phyloP scores from a whole-genome alignment of 1,140 invertebrate species.

The Sminthurinus signatus region DNA sequence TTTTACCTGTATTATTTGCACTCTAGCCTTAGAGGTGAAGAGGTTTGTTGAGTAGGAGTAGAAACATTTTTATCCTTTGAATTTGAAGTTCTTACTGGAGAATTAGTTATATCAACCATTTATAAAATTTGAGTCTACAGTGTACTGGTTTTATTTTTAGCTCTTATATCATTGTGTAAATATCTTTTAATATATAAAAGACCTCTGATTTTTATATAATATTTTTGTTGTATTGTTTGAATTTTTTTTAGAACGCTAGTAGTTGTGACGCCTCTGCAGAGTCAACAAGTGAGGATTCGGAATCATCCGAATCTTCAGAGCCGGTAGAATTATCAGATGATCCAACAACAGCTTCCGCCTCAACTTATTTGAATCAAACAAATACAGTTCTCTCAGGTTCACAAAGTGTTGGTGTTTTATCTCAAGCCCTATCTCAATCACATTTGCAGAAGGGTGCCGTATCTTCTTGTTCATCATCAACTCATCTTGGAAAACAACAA shows the following conservation, averaged over 20 bases:
- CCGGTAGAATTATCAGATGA: slow-evolving; percentile 36
- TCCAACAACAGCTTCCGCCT: slow-evolving; percentile 34
- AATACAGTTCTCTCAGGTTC: slow-evolving; percentile 14
- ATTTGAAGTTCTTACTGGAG: no score
- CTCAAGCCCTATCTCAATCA: slow-evolving; percentile 4
- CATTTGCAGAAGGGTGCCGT: slow-evolving; percentile 4
- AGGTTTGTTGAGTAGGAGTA: no score
- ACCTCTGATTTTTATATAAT: background rate
- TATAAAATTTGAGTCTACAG: no score
- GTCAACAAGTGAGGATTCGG: slow-evolving; percentile 34
- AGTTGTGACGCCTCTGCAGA: slow-evolving; percentile 41
- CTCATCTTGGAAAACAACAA: slow-evolving; percentile 2
- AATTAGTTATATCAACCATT: no score
- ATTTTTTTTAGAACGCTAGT: slow-evolving; percentile 30
- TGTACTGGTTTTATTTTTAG: no score
- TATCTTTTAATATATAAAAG: background rate
- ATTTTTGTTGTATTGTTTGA: slow-evolving; percentile 5
- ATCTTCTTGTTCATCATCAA: slow-evolving; percentile 18
- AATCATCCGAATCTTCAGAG: slow-evolving; percentile 20
- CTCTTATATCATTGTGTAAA: no score
- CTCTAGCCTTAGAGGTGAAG: no score
- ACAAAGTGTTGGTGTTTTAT: slow-evolving; percentile 11
- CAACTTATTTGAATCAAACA: slow-evolving; percentile 34
- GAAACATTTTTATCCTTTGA: no score
- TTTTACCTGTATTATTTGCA: no score